Evolutionary conservation across 2,113 vertebrate genomes (phyloP).

Genomic region (Platycercus adscitus): DNA sequence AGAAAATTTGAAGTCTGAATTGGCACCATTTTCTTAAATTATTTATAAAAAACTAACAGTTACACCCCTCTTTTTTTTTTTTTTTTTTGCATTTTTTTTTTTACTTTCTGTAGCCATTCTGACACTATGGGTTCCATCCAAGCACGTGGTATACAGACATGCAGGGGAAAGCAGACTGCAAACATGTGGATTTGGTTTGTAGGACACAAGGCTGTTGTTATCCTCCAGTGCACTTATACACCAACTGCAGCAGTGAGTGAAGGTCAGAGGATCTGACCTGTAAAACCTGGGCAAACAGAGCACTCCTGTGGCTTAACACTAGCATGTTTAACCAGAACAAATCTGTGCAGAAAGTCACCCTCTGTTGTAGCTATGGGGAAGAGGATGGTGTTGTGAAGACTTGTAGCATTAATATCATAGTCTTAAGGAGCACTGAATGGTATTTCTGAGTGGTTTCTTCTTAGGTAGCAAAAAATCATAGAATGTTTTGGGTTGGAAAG

Average conservation of each 20-base stretch:
- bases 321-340: neutral
- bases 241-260: neutral
- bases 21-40: neutral
- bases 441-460: neutral
- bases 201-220: neutral
- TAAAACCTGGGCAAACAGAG: neutral
- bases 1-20: neutral
- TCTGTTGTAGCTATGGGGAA: neutral
- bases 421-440: neutral
- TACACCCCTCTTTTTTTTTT: neutral
- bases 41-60: neutral
- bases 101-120: neutral
- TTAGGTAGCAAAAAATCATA: neutral
- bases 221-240: neutral
- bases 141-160: neutral
- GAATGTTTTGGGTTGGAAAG: neutral
- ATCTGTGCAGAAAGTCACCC: neutral
- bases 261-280: neutral
- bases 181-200: neutral
- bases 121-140: neutral
- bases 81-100: neutral
- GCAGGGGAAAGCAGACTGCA: fast-evolving
- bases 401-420: neutral
- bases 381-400: neutral
- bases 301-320: neutral